phyloP scores from a whole-genome alignment of 2,888 invertebrate species.

The Synanthedon andrenaeformis region DNA sequence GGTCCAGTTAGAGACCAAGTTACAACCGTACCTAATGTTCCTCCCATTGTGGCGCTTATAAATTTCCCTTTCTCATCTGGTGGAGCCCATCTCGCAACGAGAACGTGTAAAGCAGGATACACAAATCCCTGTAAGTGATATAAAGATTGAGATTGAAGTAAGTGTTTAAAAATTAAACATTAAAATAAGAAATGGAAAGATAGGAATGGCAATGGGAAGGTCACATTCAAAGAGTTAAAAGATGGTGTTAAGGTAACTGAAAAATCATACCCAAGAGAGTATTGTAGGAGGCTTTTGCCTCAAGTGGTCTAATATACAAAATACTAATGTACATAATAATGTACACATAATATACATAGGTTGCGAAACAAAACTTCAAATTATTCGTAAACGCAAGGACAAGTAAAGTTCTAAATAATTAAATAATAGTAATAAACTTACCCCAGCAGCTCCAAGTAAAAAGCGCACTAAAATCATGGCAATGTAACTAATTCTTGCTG shows the following conservation, averaged over 20 bases:
- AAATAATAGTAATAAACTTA: conserved; percentile 34
- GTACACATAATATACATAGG: too few species aligned
- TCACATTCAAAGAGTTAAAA: too few species aligned
- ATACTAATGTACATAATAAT: too few species aligned
- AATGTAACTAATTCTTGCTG: conserved; percentile 68
- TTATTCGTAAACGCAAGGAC: too few species aligned
- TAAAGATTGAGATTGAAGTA: not conserved
- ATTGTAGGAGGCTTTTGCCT: not conserved
- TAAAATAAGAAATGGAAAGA: not conserved
- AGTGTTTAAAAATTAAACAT: not conserved
- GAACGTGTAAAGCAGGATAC: conserved; percentile 74
- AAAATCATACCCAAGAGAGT: too few species aligned
- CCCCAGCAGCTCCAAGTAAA: conserved; percentile 73
- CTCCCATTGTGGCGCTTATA: conserved; percentile 78
- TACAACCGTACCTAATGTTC: conserved; percentile 77
- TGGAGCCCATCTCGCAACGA: conserved; percentile 80
- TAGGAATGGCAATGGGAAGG: not conserved
- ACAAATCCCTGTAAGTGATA: conserved; percentile 61
- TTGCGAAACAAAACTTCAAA: too few species aligned
- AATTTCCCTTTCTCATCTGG: conserved; percentile 82
- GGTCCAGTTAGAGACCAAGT: conserved; percentile 77
- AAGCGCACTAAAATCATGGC: conserved; percentile 71
- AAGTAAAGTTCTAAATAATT: not conserved
- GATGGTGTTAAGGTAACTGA: too few species aligned
- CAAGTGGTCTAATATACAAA: not conserved